Evolutionary conservation across 2,888 invertebrate species (phyloP), one percentile per base, ranked within the genome.

Genomic region (Toxonevra muliebris): DNA sequence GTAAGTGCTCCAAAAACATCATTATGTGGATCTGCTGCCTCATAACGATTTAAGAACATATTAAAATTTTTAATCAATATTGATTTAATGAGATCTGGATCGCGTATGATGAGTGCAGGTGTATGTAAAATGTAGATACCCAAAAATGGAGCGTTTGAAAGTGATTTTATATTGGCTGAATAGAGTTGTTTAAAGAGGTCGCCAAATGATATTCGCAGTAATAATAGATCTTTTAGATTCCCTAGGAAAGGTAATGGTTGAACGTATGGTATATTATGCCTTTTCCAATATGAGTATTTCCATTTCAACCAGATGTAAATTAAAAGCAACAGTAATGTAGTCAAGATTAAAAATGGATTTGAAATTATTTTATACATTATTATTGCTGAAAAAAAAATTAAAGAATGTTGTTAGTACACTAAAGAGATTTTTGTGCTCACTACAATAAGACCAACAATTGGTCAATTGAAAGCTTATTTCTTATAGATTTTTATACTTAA

Each of bases 101-200:
- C 86, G 1, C 85, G 81, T 1, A 85, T 61, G 13, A 87, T 65
- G 1, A 87, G 43, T 4, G 81, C 81, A 0, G 87, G 87, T 3
- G 81, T 84, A 70, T 86, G 85, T n/a, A 87, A 81, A 1, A 87
- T 75, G 81, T 75, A 76, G 78, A 86, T 70, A 69, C 87, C 79
- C 67, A 75, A 75, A 58, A 85, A 20, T 67, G 82, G 73, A 63
- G 68, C 62, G 64, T 79, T 20, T 68, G 69, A 7, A 20, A 74
- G 40, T 8, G 62, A 11, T 0, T 69, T 57, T 7, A 7, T 30
- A 30, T 30, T 2, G 65, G 80, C 67, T 0, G 82, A 73, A 69
- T 87, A 85, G 0, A 86, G 59, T 1, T 80, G 74, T 19, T 78
- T 77, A 20, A 87, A 75, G 7, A 80, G 78, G 58, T 84, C 77